A percentile compares a stretch with the other conserved stretches of the same genome.
Conservation (phyloP, 2,888 invertebrate species). For the Theristus sp. region DNA sequence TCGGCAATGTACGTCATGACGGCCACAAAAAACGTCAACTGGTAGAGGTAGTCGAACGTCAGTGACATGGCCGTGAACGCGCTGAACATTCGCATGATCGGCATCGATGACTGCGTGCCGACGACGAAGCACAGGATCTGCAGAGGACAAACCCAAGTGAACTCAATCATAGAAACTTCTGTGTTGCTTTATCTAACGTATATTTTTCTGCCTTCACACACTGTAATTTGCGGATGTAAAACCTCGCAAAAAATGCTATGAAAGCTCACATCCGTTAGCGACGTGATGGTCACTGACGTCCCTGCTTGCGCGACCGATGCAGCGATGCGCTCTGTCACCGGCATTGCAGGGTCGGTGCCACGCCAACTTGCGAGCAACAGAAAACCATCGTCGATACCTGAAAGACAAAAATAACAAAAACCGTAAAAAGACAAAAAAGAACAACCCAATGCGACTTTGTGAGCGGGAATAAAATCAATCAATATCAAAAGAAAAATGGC, state of each 20-base stretch:
- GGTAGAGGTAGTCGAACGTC: constrained; percentile 67
- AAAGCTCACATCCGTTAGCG: constrained; percentile 58
- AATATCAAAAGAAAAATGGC: not conserved
- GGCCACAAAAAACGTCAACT: constrained; percentile 69
- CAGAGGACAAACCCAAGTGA: too few relatives aligned
- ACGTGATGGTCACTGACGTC: constrained; percentile 76
- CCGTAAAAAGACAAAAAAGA: too few relatives aligned
- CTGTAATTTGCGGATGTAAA: too few relatives aligned
- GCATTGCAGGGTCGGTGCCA: constrained; percentile 45
- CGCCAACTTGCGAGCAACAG: constrained; percentile 83
- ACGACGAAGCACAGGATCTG: constrained; percentile 32
- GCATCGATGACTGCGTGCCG: constrained; percentile 74
- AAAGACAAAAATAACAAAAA: too few relatives aligned
- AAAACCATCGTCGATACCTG: constrained; percentile 63
- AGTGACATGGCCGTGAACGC: constrained; percentile 79
- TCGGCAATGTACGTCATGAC: constrained; percentile 51
- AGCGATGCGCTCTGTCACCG: constrained; percentile 66
- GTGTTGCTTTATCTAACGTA: too few relatives aligned
- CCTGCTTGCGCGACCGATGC: constrained; percentile 70
- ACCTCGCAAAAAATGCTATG: too few relatives aligned
- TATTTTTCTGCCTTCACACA: too few relatives aligned
- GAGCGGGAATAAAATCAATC: too few relatives aligned
- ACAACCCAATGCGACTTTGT: too few relatives aligned
- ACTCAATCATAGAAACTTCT: too few relatives aligned
- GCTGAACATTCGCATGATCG: constrained; percentile 75